Base-by-base conservation (phyloP, 2,797 vertebrate species). In the Aphelocoma californica region DNA sequence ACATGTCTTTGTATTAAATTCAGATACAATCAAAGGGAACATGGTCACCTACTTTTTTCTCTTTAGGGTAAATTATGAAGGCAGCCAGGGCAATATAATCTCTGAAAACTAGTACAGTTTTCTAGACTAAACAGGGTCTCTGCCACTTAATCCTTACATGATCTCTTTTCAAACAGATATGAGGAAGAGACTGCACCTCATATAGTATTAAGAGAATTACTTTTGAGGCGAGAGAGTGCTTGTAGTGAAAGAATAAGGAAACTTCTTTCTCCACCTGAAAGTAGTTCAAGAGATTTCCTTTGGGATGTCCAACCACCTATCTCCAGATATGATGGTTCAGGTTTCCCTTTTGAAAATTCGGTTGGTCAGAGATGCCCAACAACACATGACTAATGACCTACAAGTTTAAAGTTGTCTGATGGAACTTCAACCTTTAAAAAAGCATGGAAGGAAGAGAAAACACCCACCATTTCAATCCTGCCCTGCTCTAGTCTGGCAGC, bases 391-490 rank as follows among this genome's bases (percentile, higher is more conserved):
- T 81, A 50, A 48, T 26, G 7, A 90, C 4, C 8, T n/a, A 61
- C 11, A 47, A 29, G 2, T 29, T 62, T 40, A 48, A 71, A 38
- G 4, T 2, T 28, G 0, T 24, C 15, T 62, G 13, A 38, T 3
- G 6, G 12, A 32, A 87, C 32, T 54, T 38, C 17, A 69, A 13
- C 3, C 2, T 69, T 64, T 26, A 18, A 45, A 90, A 79, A 45
- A 12, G 0, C 6, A 26, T 6, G 21, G 25, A 38, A 81, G 65
- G 20, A 57, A 53, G 6, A 10, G 1, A 12, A 44, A 65, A 65
- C 12, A 24, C 3, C 0, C 3, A 23, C 2, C 2, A 25, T 54
- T 71, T 20, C 7, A 74, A 4, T 20, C 19, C 51, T 56, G 4
- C 3, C 9, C 3, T 70, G 2, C 5, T 85, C 8, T 34, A 47